Conservation (phyloP, 2,797 vertebrate species). For the Coendou prehensilis region DNA sequence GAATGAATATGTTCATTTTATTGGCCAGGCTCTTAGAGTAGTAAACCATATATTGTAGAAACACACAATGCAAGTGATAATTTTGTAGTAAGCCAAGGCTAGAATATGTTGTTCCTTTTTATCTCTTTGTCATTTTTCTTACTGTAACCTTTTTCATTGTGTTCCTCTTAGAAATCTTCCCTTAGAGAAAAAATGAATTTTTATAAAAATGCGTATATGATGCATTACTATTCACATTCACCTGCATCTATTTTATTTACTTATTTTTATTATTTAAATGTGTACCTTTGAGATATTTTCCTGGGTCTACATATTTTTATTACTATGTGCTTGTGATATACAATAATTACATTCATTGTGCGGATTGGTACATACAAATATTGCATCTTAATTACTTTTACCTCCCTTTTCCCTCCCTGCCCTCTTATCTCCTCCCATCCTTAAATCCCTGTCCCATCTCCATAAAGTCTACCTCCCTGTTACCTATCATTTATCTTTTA, state of each 20-base stretch:
- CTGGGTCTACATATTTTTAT: neutral
- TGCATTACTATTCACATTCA: neutral
- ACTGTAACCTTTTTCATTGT: neutral
- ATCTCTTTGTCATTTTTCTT: neutral
- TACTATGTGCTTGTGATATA: neutral
- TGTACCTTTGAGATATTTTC: neutral
- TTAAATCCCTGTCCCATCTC: neutral
- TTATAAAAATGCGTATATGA: neutral
- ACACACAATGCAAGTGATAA: neutral
- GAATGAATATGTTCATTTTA: neutral
- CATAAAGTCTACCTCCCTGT: neutral
- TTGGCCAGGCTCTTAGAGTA: neutral
- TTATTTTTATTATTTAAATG: slow-evolving; percentile 14
- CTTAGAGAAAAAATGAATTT: neutral
- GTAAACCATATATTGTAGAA: neutral
- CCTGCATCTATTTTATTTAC: neutral
- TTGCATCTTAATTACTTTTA: neutral
- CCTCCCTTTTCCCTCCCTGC: neutral
- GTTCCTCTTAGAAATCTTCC: neutral
- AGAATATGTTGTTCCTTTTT: neutral
- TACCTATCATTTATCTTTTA: neutral
- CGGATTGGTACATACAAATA: neutral
- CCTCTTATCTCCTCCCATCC: neutral
- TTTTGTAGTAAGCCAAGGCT: neutral
- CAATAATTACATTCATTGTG: neutral